Conservation (phyloP, 2,113 vertebrate species). For the Athene cunicularia region DNA sequence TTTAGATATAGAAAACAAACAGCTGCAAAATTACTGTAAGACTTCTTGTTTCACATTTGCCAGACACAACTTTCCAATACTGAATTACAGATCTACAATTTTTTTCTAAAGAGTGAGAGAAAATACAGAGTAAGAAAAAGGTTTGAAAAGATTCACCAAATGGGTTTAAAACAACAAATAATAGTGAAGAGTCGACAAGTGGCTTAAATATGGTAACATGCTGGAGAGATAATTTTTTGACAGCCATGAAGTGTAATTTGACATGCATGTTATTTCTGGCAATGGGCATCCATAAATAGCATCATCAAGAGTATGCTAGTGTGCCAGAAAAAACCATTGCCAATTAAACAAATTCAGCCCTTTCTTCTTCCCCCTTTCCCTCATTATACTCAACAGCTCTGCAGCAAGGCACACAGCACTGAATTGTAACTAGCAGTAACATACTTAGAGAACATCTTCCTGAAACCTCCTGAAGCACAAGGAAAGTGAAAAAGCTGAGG, state of each 20-base stretch:
- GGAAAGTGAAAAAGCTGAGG: background rate
- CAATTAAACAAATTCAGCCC: background rate
- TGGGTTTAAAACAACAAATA: slow-evolving; percentile 23
- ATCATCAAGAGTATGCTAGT: background rate
- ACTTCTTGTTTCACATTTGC: slow-evolving; percentile 22
- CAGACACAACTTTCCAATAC: slow-evolving; percentile 48
- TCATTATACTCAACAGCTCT: background rate
- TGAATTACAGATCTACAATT: background rate
- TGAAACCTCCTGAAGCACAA: background rate
- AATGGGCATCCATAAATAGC: background rate
- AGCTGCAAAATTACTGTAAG: slow-evolving; percentile 35
- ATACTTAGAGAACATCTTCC: background rate
- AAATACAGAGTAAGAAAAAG: background rate
- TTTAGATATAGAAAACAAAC: slow-evolving; percentile 19
- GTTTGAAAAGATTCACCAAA: background rate
- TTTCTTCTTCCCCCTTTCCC: background rate
- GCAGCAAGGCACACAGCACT: background rate
- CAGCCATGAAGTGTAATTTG: slow-evolving; percentile 32
- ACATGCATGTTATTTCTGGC: slow-evolving; percentile 68
- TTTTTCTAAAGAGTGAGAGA: slow-evolving; percentile 2
- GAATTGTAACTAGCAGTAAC: background rate
- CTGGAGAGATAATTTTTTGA: slow-evolving; percentile 61
- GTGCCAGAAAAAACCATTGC: slow-evolving; percentile 32
- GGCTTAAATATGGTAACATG: slow-evolving; percentile 8
- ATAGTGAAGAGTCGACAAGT: background rate